Percentiles rank a stretch among this genome's conserved stretches.
Evolutionary conservation across 2,113 vertebrate genomes (phyloP).

Genomic region (Ceuthmochares aereus): DNA sequence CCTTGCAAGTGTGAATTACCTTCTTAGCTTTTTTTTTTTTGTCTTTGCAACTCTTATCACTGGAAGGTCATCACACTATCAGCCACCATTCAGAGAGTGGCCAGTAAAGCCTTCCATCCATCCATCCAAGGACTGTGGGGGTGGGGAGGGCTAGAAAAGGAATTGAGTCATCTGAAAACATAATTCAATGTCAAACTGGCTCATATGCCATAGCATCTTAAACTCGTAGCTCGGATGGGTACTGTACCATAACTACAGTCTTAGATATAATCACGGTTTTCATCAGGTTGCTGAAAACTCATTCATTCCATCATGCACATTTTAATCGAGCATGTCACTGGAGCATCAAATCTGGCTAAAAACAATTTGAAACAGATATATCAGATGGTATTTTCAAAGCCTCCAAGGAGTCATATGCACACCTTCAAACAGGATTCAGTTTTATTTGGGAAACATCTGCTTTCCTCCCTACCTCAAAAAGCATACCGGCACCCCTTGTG

Average conservation of each 20-base stretch:
- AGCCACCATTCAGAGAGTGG: neutral
- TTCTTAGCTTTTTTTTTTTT: neutral
- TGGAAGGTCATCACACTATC: neutral
- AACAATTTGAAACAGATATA: neutral
- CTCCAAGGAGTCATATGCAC: neutral
- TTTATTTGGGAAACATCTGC: neutral
- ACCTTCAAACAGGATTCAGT: neutral
- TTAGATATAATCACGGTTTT: neutral
- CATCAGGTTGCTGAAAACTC: neutral
- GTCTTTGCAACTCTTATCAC: neutral
- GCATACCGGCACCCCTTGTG: neutral
- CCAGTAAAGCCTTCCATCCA: neutral
- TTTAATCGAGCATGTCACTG: neutral
- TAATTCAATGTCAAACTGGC: neutral
- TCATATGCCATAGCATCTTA: neutral
- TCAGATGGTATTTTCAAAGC: neutral
- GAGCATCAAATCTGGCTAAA: neutral
- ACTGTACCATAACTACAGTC: neutral
- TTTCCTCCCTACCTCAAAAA: neutral
- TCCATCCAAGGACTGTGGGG: neutral
- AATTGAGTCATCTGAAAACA: neutral
- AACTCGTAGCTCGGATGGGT: neutral
- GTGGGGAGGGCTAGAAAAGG: neutral
- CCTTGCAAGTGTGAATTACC: slow-evolving; percentile 5
- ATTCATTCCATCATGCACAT: neutral